Evolutionary conservation across 2,113 vertebrate species (phyloP).

Genomic region (Brachyhypopomus gauderio): DNA sequence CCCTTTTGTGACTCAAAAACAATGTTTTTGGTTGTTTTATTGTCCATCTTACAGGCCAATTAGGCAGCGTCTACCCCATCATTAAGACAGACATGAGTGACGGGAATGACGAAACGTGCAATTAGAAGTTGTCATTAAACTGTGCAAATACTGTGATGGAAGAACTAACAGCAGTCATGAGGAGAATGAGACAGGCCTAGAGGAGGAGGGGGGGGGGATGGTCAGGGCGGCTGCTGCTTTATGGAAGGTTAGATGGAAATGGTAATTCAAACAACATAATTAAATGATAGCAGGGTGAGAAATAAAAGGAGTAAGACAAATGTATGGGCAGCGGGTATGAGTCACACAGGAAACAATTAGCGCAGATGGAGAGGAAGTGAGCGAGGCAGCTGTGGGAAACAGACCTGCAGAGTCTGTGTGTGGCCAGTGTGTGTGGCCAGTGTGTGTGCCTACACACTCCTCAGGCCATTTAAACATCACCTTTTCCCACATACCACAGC

Average conservation of each 20-base stretch:
- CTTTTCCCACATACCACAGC: constrained; percentile 49
- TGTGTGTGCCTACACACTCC: constrained; percentile 49
- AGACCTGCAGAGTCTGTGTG: constrained; percentile 28
- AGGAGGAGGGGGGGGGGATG: not conserved
- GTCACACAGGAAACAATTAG: constrained; percentile 61
- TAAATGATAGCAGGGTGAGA: constrained; percentile 31
- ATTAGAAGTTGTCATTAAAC: constrained; percentile 16
- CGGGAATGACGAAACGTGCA: not conserved
- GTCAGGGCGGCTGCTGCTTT: not conserved
- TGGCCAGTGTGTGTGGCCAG: constrained; percentile 43
- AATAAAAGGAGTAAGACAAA: constrained; percentile 9
- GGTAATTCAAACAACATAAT: constrained; percentile 33
- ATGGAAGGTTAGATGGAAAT: constrained; percentile 23
- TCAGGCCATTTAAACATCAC: constrained; percentile 62
- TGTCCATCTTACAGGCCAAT: constrained; percentile 32
- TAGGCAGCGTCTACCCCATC: not conserved
- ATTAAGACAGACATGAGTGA: not conserved
- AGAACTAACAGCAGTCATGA: constrained; percentile 28
- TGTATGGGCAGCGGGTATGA: constrained; percentile 31
- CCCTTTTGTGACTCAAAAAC: too few species aligned
- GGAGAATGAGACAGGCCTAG: constrained; percentile 7
- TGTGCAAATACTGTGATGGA: constrained; percentile 31
- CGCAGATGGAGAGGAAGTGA: constrained; percentile 24
- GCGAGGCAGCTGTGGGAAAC: constrained; percentile 23
- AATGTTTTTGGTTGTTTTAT: constrained; percentile 18